Evolutionary conservation across 2,888 invertebrate genomes (phyloP), one percentile per base, ranked within the genome.

Genomic region (Chaetoderma sp.): DNA sequence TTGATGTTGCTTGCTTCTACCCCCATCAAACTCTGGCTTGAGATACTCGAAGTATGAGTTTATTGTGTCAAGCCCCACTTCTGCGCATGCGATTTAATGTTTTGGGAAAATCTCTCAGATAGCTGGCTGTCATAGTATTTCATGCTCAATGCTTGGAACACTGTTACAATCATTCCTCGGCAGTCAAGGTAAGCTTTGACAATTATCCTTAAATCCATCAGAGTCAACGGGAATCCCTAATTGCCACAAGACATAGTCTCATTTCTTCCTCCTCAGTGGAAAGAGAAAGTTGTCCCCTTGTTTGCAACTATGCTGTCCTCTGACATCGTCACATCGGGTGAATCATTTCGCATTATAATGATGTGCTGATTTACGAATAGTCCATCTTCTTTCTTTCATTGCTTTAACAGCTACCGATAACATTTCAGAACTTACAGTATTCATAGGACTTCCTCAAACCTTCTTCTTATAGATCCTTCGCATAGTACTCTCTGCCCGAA

Each of bases 111-210:
- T 33, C 64, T 32, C 13, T 32, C 36, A 3, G 64, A 27, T 8
- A 71, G 50, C 18, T 2, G 27, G 21, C 28, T 71, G 10, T 33
- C 30, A 32, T 68, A 25, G 21, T 62, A 56, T 36, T 28, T 36
- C 54, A 68, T 1, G 55, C 67, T 67, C 1, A 18, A 28, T 6
- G 33, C 67, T 28, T 52, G 63, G 62, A 76, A 79, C 62, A 58
- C 64, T n/a, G 25, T 39, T 54, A 74, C 68, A 2, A 25, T 63
- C 33, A 68, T 44, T 8, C 75, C 75, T 21, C 42, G n/a, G n/a
- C n/a, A n/a, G n/a, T n/a, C n/a, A n/a, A n/a, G 61, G 69, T 76
- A 78, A 18, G 44, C 60, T 57, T 78, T 78, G 4, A 71, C 71
- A 27, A 77, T 61, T 60, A 71, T 61, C 62, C 71, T 28, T 1